Conservation (phyloP, 2,797 vertebrate genomes). For the Rallus crepitans region DNA sequence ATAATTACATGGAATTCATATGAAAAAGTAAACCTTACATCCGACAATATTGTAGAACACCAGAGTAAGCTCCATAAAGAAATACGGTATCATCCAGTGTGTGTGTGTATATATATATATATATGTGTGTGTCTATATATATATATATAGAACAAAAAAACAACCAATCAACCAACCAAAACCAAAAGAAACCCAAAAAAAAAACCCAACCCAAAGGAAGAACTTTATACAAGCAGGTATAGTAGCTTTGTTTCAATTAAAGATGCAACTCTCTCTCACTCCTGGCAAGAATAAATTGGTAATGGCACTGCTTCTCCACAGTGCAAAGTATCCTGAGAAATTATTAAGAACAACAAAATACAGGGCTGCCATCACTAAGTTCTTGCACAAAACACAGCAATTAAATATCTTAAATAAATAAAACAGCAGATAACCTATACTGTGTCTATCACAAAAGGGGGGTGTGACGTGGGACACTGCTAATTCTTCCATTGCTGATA, state of each 20-base stretch:
- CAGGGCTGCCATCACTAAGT: conserved; percentile 80
- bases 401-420: conserved; percentile 75
- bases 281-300: conserved; percentile 83
- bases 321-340: conserved; percentile 86
- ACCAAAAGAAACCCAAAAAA: conserved; percentile 5
- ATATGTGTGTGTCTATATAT: too few species aligned
- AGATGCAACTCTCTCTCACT: conserved; percentile 79
- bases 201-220: conserved; percentile 9
- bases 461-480: conserved; percentile 73
- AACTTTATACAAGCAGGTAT: conserved; percentile 76
- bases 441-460: conserved; percentile 70
- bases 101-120: not conserved
- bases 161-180: not conserved
- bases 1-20: conserved; percentile 76
- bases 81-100: conserved; percentile 74
- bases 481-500: conserved; percentile 74
- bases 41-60: conserved; percentile 76
- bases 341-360: conserved; percentile 82
- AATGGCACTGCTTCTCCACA: conserved; percentile 76
- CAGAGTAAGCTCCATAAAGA: conserved; percentile 77
- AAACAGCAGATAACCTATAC: conserved; percentile 72
- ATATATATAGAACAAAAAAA: not conserved
- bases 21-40: conserved; percentile 78
- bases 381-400: conserved; percentile 83
- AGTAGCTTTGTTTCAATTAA: conserved; percentile 73